Percentiles rank a stretch among this genome's conserved stretches.
phyloP scores from a whole-genome alignment of 2,113 vertebrate species.

The Peromyscus maniculatus region DNA sequence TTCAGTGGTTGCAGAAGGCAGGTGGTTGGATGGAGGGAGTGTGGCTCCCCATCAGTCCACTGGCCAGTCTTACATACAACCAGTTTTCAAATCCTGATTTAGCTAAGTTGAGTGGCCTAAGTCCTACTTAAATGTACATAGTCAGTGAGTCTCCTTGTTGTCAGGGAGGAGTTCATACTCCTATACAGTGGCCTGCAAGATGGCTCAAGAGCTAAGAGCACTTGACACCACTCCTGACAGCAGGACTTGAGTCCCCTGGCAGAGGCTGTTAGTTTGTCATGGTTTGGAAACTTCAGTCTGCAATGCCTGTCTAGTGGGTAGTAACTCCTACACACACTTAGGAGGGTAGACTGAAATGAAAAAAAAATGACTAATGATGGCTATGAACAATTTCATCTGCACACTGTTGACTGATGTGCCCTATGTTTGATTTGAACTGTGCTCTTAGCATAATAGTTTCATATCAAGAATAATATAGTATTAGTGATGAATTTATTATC shows the following conservation, averaged over 20 bases:
- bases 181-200: not conserved
- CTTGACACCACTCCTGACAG: not conserved
- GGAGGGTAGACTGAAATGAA: not conserved
- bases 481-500: not conserved
- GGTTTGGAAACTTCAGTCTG: not conserved
- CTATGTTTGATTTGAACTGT: not conserved
- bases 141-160: not conserved
- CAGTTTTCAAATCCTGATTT: not conserved
- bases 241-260: not conserved
- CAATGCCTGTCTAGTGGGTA: not conserved
- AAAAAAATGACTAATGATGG: not conserved
- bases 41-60: fast-evolving
- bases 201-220: not conserved
- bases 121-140: not conserved
- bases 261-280: not conserved
- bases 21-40: not conserved
- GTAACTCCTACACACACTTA: not conserved
- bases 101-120: not conserved
- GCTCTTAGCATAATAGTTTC: not conserved
- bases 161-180: not conserved
- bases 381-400: not conserved
- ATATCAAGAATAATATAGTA: not conserved
- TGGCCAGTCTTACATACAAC: not conserved
- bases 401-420: not conserved
- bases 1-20: fast-evolving